Percentiles rank a stretch among this genome's conserved stretches.
Evolutionary conservation across 2,797 vertebrate genomes (phyloP).

Genomic region (Fratercula arctica): DNA sequence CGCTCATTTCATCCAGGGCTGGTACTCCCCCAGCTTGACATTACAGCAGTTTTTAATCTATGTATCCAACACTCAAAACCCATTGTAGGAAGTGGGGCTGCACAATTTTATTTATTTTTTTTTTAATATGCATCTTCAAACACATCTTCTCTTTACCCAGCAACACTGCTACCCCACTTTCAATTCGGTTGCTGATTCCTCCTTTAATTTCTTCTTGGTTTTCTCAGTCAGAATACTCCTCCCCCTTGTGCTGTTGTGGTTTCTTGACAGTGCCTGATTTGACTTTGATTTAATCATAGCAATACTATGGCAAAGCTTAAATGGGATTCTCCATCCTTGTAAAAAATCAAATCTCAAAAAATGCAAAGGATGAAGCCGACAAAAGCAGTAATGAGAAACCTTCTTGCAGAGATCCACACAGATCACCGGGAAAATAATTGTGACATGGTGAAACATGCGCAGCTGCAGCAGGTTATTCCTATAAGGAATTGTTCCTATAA

Average conservation of each 20-base stretch:
- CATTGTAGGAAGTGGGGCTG: not conserved
- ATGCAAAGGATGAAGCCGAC: not conserved
- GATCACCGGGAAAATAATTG: not conserved
- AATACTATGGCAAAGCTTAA: not conserved
- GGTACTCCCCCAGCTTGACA: not conserved
- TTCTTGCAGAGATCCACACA: not conserved
- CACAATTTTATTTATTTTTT: not conserved
- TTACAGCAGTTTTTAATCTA: not conserved
- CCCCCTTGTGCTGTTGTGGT: not conserved
- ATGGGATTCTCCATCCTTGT: not conserved
- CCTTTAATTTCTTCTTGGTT: not conserved
- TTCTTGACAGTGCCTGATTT: not conserved
- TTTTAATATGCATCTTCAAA: not conserved
- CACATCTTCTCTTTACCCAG: not conserved
- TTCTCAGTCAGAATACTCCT: not conserved
- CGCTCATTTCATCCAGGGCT: not conserved
- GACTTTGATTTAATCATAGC: not conserved
- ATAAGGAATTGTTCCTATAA: not conserved
- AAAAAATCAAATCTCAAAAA: not conserved
- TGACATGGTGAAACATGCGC: rapidly evolving
- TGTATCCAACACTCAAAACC: not conserved
- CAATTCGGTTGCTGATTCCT: not conserved
- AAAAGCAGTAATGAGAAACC: not conserved
- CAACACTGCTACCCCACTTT: not conserved
- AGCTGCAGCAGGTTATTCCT: not conserved